Evolutionary conservation across 2,797 vertebrate genomes (phyloP), one percentile per base, ranked within the genome.

Genomic region (Emydoidea blandingii): DNA sequence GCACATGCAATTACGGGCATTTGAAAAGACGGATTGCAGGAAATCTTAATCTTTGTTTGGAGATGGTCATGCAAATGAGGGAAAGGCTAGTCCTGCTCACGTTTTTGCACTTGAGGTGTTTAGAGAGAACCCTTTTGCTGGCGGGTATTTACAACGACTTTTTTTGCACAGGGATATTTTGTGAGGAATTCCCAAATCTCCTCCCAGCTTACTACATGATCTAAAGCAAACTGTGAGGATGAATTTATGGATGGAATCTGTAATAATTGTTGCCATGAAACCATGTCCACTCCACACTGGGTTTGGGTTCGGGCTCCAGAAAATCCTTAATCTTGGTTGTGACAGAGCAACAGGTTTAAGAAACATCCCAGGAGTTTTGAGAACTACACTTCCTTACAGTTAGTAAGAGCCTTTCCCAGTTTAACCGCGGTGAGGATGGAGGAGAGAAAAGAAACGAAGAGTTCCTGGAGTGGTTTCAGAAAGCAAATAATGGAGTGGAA

Each of bases 11-110:
- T 97, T 96, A 94, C 82, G 94, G 94, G 94, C 93, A 86, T 95
- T 96, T 97, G 96, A 95, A 97, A 96, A 89, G 90, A 95, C 83
- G 95, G 94, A 97, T 97, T 96, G 89, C 96, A 92, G 95, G 96
- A 97, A 96, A 97, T 96, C 95, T 89, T 89, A 92, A 96, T 92
- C 93, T 96, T 90, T 85, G 94, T 95, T 96, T 93, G 85, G 92
- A 97, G 96, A 97, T 98, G 95, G 96, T 92, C 94, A 98, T 98
- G 98, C 97, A 98, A 98, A 98, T 97, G 89, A 87, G 91, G 87
- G 87, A 94, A 9, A 53, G 94, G 92, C 88, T 97, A 97, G 97
- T 96, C 96, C 95, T 54, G 91, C 92, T 18, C 88, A 12, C 76
- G 90, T 88, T 95, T 96, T 8, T 56, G 80, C 79, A 47, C 85